These are phyloP conservation scores for Scylla paramamosain DNA, from an alignment of 1,140 invertebrate genomes.

Conservation along the genomic window DNA sequence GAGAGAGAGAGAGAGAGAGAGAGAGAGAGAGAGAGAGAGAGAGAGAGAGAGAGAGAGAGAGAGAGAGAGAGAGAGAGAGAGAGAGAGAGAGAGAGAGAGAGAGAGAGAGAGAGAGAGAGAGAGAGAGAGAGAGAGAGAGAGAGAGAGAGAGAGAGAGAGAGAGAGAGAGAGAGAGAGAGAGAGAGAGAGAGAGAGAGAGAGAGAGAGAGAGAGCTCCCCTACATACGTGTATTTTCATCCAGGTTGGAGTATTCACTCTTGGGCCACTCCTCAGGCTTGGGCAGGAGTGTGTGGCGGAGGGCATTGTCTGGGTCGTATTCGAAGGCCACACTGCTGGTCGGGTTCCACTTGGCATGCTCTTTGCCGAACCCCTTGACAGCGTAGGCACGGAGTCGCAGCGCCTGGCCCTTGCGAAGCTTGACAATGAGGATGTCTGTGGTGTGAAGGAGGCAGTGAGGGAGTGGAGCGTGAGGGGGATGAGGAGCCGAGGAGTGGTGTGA, in stretches of 20 bases:
- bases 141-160: neutral
- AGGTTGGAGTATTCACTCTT: slow-evolving; percentile 98
- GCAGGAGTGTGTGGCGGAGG: slow-evolving; percentile 96
- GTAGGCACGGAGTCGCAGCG: slow-evolving; percentile 96
- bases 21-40: too few species aligned
- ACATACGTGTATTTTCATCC: slow-evolving; percentile 93
- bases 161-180: neutral
- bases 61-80: too few species aligned
- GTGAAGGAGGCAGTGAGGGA: neutral
- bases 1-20: too few species aligned
- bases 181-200: neutral
- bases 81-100: too few species aligned
- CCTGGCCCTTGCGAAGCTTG: slow-evolving; percentile 98
- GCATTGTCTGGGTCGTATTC: slow-evolving; percentile 99
- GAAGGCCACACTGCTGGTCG: slow-evolving; percentile 97
- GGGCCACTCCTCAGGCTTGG: slow-evolving; percentile 99
- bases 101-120: neutral
- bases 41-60: too few species aligned
- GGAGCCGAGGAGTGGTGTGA: too few species aligned
- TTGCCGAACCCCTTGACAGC: slow-evolving; percentile 98
- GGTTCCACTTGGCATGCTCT: slow-evolving; percentile 99
- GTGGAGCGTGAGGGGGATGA: neutral
- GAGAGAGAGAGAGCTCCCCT: neutral
- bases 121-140: neutral
- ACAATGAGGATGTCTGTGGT: slow-evolving; percentile 94